Conservation (phyloP, 2,797 vertebrate species). For the Crypturellus tataupa region DNA sequence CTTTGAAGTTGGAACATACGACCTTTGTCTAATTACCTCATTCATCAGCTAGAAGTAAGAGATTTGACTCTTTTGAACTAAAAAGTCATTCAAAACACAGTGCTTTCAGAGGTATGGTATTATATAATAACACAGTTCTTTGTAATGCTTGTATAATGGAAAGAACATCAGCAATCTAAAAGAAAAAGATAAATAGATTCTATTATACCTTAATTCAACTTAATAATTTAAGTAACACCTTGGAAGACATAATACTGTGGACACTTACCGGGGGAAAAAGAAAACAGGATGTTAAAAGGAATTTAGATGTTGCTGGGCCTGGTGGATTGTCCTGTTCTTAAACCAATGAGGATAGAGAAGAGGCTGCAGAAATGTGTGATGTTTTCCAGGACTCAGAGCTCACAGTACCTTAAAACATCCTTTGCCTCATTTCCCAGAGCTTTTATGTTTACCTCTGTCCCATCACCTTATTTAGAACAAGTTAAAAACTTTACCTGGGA, state of each 20-base stretch:
- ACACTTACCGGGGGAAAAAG: background rate
- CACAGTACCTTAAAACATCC: background rate
- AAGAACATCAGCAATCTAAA: background rate
- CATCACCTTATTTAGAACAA: background rate
- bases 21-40: slow-evolving; percentile 9
- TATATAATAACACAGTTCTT: background rate
- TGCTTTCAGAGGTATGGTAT: background rate
- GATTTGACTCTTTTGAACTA: background rate
- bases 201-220: background rate
- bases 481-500: background rate
- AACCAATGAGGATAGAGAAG: background rate
- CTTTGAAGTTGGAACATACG: background rate
- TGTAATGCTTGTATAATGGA: fast-evolving
- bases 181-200: background rate
- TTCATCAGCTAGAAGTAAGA: background rate
- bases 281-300: background rate
- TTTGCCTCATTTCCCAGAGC: background rate
- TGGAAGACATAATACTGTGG: background rate
- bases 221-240: background rate
- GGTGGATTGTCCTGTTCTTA: background rate
- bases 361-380: background rate
- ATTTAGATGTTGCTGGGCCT: background rate
- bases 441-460: background rate
- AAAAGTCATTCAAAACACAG: background rate
- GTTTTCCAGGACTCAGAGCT: background rate